phyloP scores from a whole-genome alignment of 1,140 invertebrate species.

The Aphelenchoides avenae region DNA sequence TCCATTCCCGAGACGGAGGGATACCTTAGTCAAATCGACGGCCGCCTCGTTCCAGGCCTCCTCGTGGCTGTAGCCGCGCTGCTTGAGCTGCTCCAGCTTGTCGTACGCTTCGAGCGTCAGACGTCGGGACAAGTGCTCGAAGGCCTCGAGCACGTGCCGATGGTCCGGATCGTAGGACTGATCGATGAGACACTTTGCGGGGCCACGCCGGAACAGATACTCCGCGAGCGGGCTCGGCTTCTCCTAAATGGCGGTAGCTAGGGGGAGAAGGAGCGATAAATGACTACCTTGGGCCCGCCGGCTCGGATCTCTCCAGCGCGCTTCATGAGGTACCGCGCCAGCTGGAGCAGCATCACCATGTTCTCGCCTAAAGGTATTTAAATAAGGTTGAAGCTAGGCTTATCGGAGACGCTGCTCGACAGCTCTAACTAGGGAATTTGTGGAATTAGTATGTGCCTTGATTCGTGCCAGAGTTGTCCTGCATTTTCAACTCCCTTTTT shows the following conservation, averaged over 20 bases:
- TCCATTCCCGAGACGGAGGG: background rate
- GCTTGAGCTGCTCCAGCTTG: slow-evolving; percentile 32
- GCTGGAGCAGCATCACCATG: slow-evolving; percentile 81
- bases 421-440: no score
- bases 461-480: no score
- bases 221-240: slow-evolving; percentile 36
- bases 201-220: slow-evolving; percentile 23
- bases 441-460: no score
- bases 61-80: slow-evolving; percentile 26
- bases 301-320: slow-evolving; percentile 63
- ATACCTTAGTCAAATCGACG: slow-evolving; percentile 45
- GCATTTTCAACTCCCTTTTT: no score
- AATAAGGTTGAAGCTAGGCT: no score
- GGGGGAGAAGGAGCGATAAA: no score
- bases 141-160: slow-evolving; percentile 38
- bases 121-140: slow-evolving; percentile 56
- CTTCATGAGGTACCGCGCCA: slow-evolving; percentile 82
- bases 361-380: no score
- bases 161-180: no score
- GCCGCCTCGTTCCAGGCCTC: slow-evolving; percentile 53
- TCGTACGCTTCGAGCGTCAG: slow-evolving; percentile 42
- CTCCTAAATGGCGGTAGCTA: no score
- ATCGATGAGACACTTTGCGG: no score
- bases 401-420: no score
- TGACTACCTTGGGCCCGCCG: no score